phyloP scores from a whole-genome alignment of 2,888 invertebrate species.

The Rosalia funebris region DNA sequence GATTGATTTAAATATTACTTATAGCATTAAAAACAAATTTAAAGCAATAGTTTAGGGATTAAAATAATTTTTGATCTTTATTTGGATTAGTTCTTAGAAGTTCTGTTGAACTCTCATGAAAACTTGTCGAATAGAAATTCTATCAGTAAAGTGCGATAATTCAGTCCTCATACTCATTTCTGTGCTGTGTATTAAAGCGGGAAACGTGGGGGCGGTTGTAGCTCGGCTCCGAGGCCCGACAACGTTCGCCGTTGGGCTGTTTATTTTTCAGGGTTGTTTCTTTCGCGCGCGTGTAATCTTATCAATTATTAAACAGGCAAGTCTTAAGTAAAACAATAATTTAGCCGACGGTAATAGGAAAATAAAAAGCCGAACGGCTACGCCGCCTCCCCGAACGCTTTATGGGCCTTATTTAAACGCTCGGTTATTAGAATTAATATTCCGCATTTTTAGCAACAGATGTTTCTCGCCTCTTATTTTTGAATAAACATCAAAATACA shows the following conservation, averaged over 20 bases:
- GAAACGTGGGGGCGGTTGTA: no score
- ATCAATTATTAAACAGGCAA: conserved; percentile 63
- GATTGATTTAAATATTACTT: no score
- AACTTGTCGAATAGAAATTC: neutral
- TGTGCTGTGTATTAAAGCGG: neutral
- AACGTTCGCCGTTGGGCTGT: conserved; percentile 9
- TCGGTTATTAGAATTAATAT: conserved; percentile 59
- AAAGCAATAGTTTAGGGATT: no score
- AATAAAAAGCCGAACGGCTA: conserved; percentile 57
- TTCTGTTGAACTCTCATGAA: no score
- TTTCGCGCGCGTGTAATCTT: conserved; percentile 56
- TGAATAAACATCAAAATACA: conserved; percentile 45
- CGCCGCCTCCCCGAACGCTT: conserved; percentile 46
- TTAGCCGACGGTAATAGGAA: conserved; percentile 61
- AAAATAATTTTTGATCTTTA: no score
- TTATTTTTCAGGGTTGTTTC: conserved; percentile 38
- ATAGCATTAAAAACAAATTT: no score
- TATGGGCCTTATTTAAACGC: conserved; percentile 55
- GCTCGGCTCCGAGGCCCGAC: neutral
- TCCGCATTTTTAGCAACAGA: conserved; percentile 59
- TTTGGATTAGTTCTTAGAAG: no score
- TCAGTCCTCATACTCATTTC: neutral
- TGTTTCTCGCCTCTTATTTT: conserved; percentile 56
- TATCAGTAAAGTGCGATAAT: neutral
- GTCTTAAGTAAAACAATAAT: conserved; percentile 64